phyloP scores from a whole-genome alignment of 1,140 invertebrate species.

The Prorops nasuta region DNA sequence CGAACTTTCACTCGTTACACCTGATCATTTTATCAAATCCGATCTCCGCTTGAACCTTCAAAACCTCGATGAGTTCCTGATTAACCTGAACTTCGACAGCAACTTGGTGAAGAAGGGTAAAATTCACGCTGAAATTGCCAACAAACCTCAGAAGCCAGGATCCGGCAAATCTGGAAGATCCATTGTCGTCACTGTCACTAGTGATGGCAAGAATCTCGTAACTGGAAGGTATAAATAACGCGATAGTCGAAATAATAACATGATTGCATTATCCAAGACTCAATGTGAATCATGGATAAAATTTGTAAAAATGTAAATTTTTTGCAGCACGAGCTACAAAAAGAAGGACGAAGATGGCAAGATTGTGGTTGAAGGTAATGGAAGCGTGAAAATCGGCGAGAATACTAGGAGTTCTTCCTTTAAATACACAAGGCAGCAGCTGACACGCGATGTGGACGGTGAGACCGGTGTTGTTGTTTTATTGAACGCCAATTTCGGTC shows the following conservation, averaged over 20 bases:
- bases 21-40: conserved; percentile 44
- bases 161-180: conserved; percentile 59
- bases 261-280: neutral
- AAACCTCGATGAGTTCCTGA: conserved; percentile 65
- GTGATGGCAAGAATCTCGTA: conserved; percentile 65
- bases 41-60: conserved; percentile 60
- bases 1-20: conserved; percentile 41
- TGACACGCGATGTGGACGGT: conserved; percentile 59
- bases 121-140: conserved; percentile 63
- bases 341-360: conserved; percentile 70
- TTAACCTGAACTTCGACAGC: conserved; percentile 66
- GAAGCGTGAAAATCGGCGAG: conserved; percentile 65
- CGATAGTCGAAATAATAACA: neutral
- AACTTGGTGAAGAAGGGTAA: conserved; percentile 67
- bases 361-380: conserved; percentile 70
- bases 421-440: conserved; percentile 66
- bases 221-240: conserved; percentile 61
- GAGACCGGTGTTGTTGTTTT: conserved; percentile 62
- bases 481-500: conserved; percentile 57
- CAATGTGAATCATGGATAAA: too few relatives aligned
- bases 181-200: conserved; percentile 63
- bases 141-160: too few relatives aligned
- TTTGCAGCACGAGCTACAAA: conserved; percentile 63
- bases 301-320: conserved; percentile 18
- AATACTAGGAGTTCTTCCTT: conserved; percentile 68